Conservation (phyloP, 2,888 invertebrate genomes). For the Drosophila greeni region DNA sequence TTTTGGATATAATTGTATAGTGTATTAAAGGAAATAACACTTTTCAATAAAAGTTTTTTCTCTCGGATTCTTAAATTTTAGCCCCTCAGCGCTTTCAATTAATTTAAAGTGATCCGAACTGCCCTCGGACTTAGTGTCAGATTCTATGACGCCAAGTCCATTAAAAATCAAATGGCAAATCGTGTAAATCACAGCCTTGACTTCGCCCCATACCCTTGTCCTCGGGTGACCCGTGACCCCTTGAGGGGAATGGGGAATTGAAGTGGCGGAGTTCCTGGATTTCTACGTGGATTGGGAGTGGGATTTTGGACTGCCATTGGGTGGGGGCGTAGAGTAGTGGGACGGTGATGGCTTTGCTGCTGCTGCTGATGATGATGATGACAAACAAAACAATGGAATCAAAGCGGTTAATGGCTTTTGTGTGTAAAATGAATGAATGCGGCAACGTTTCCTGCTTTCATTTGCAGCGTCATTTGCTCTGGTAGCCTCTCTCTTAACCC, state of each 20-base stretch:
- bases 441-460: constrained; percentile 69
- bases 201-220: constrained; percentile 38
- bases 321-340: constrained; percentile 1
- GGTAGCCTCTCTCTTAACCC: constrained; percentile 8
- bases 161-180: constrained; percentile 40
- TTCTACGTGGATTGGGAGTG: constrained; percentile 7
- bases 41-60: background rate
- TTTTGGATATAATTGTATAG: background rate
- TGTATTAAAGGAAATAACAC: background rate
- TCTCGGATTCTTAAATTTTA: background rate
- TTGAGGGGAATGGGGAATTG: constrained; percentile 14
- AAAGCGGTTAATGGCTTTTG: constrained; percentile 72
- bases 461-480: constrained; percentile 69
- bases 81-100: background rate
- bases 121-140: constrained; percentile 14
- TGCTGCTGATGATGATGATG: constrained; percentile 54
- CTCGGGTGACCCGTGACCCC: constrained; percentile 33
- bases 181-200: constrained; percentile 46
- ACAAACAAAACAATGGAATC: constrained; percentile 71
- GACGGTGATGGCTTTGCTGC: constrained; percentile 30
- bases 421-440: constrained; percentile 68
- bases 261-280: constrained; percentile 2
- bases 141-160: constrained; percentile 18
- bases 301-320: background rate
- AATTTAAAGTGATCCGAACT: constrained; percentile 1